Percentiles rank a stretch among this genome's conserved stretches.
phyloP scores from a whole-genome alignment of 2,797 vertebrate species.

The Xiphophorus birchmanni region DNA sequence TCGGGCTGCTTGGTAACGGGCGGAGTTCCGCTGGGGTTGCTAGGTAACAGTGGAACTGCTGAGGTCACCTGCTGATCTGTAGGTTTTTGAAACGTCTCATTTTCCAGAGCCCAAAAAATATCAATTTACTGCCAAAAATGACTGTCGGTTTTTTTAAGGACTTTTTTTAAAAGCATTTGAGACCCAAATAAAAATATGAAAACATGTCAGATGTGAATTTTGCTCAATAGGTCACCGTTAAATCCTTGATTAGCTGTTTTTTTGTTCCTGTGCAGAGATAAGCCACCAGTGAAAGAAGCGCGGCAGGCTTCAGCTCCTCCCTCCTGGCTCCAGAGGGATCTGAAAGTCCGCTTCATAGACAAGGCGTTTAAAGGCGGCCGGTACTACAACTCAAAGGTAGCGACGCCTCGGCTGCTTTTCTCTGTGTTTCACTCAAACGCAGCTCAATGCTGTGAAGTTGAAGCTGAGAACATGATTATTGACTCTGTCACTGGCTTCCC shows the following conservation, averaged over 20 bases:
- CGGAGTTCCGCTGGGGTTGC: too few relatives aligned
- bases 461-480: background rate
- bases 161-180: too few relatives aligned
- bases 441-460: background rate
- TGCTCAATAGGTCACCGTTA: too few relatives aligned
- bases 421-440: background rate
- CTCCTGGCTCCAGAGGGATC: constrained; percentile 89
- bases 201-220: too few relatives aligned
- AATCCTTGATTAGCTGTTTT: background rate
- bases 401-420: background rate
- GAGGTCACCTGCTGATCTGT: too few relatives aligned
- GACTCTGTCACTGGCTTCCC: background rate
- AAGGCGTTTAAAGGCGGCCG: constrained; percentile 86
- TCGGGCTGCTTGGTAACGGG: too few relatives aligned
- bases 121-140: too few relatives aligned
- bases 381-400: constrained; percentile 95
- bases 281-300: constrained; percentile 72
- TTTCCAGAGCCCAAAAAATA: too few relatives aligned
- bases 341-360: constrained; percentile 91
- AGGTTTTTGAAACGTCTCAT: too few relatives aligned
- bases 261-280: constrained; percentile 66
- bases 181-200: too few relatives aligned
- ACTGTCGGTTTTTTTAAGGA: too few relatives aligned
- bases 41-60: too few relatives aligned
- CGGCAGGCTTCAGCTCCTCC: constrained; percentile 60